Evolutionary conservation across 92 coral and sea anemone genomes (phyloP), one percentile per base, ranked within the genome.

Genomic region (Plumapathes pennacea): DNA sequence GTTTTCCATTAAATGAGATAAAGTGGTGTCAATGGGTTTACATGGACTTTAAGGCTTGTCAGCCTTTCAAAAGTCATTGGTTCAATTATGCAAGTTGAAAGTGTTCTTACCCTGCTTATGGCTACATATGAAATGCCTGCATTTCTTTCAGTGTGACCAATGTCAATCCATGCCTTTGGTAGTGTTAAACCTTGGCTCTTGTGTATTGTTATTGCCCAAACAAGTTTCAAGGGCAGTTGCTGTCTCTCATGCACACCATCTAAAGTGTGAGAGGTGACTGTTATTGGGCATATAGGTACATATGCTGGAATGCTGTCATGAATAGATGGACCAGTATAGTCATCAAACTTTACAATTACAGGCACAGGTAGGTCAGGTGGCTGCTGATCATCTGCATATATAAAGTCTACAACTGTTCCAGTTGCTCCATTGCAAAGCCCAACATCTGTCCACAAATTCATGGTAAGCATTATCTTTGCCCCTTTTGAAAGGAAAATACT

Each of bases 21-120:
- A n/a, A n/a, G n/a, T n/a, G n/a, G n/a, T n/a, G n/a, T n/a, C n/a
- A n/a, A n/a, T n/a, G n/a, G n/a, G n/a, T n/a, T n/a, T n/a, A n/a
- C n/a, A n/a, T n/a, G n/a, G n/a, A n/a, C n/a, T 34, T 64, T 64
- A 64, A 64, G 49, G 29, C 32, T 48, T 19, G 28, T 49, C 42
- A 76, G 75, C 51, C 70, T 58, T 38, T 76, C 83, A 66, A 50
- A 76, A 20, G 83, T 67, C 75, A 57, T 64, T 33, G 83, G 76
- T 39, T 76, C 76, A 46, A 57, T 48, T 28, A 70, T n/a, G 24
- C 66, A 12, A 21, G 83, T 57, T 5, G 71, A 56, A 46, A 67
- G 40, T 44, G 48, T 58, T 21, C 69, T 57, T 6, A 46, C 46
- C 42, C 70, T 61, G 67, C 76, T 76, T 27, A 66, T 76, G 25